phyloP scores from a whole-genome alignment of 1,140 invertebrate species.

The Rhizoglyphus robini region DNA sequence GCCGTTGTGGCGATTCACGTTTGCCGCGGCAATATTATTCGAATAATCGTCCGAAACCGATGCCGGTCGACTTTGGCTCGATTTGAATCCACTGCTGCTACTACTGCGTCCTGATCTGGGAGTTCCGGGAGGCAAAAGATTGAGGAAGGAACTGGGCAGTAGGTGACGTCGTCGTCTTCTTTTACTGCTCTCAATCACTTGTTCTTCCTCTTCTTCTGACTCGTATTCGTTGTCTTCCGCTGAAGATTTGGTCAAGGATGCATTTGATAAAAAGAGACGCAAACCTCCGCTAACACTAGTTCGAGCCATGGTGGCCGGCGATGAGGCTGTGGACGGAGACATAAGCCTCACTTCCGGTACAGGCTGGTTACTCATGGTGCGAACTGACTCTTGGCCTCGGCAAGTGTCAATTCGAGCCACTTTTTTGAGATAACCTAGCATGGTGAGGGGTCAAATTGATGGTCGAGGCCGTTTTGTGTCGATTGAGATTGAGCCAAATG shows the following conservation, averaged over 20 bases:
- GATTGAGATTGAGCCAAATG: too few species aligned
- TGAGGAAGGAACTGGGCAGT: background rate
- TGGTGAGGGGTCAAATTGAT: too few species aligned
- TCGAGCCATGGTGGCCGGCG: too few species aligned
- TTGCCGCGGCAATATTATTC: background rate
- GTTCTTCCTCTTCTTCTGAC: background rate
- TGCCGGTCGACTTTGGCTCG: background rate
- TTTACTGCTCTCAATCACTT: background rate
- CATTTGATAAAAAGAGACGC: too few species aligned
- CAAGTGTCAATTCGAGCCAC: constrained; percentile 15
- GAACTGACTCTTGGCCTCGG: constrained; percentile 2
- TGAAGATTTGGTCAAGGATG: too few species aligned
- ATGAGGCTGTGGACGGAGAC: background rate
- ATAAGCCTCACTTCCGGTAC: background rate
- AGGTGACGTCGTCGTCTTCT: background rate
- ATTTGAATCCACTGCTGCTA: background rate
- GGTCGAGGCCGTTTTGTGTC: too few species aligned
- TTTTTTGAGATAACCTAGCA: constrained; percentile 18
- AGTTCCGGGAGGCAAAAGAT: background rate
- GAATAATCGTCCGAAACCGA: background rate
- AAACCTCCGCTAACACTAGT: too few species aligned
- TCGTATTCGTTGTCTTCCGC: background rate
- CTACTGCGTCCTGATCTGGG: background rate
- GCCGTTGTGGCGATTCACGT: background rate
- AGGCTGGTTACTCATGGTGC: background rate